Evolutionary conservation across 2,888 invertebrate species (phyloP).

Genomic region (Prenolepis imparis): DNA sequence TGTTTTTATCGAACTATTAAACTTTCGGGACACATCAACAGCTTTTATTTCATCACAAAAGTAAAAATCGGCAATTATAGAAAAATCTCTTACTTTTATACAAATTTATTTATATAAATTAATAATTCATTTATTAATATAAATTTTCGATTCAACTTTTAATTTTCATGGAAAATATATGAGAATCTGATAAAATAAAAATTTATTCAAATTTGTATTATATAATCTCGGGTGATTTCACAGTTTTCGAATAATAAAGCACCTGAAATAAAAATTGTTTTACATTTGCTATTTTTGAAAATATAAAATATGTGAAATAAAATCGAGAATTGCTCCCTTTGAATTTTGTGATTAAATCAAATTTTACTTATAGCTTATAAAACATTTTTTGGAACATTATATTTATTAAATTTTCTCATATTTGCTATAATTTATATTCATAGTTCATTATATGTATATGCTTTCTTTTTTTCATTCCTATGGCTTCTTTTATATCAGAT

Average conservation of each 20-base stretch:
- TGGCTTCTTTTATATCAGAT: neutral
- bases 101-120: constrained; percentile 15
- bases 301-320: neutral
- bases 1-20: constrained; percentile 53
- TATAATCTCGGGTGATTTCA: neutral
- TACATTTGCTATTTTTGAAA: neutral
- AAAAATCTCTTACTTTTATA: neutral
- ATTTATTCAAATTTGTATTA: neutral
- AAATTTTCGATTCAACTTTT: neutral
- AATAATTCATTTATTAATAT: neutral
- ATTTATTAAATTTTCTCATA: neutral
- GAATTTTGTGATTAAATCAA: neutral
- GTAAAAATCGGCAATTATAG: constrained; percentile 9
- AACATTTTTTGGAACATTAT: neutral
- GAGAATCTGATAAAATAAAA: neutral
- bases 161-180: neutral
- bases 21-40: constrained; percentile 27
- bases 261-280: neutral
- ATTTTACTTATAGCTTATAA: neutral
- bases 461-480: neutral
- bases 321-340: neutral
- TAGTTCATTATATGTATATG: neutral
- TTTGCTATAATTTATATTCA: neutral
- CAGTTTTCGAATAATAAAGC: neutral
- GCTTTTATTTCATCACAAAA: neutral